Conservation (phyloP, 2,888 invertebrate genomes). For the Megamerina dolium region DNA sequence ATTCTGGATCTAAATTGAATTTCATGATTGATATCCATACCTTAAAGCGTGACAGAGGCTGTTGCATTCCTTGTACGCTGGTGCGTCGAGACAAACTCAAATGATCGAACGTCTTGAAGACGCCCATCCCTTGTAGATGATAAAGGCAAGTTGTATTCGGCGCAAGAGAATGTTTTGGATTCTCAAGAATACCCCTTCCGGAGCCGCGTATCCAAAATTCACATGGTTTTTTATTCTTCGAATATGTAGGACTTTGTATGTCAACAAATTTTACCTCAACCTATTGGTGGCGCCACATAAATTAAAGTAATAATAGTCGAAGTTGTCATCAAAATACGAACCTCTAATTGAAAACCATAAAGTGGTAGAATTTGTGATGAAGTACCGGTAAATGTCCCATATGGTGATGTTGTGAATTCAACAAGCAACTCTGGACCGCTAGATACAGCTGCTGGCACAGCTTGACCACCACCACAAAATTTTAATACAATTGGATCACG, state of each 20-base stretch:
- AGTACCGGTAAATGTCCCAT: constrained; percentile 74
- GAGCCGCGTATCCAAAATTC: constrained; percentile 82
- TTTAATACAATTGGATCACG: constrained; percentile 80
- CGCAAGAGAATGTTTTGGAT: constrained; percentile 78
- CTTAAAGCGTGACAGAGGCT: constrained; percentile 63
- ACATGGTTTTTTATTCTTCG: constrained; percentile 77
- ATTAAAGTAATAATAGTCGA: not conserved
- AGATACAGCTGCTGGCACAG: constrained; percentile 78
- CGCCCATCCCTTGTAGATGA: constrained; percentile 63
- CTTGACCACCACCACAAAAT: constrained; percentile 84
- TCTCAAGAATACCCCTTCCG: constrained; percentile 72
- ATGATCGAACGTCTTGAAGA: constrained; percentile 54
- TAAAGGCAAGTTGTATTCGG: constrained; percentile 86
- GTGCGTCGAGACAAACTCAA: constrained; percentile 55
- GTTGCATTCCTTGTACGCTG: constrained; percentile 35
- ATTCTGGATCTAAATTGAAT: constrained; percentile 71
- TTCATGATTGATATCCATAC: constrained; percentile 84
- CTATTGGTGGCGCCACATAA: constrained; percentile 27
- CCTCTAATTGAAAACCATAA: constrained; percentile 85
- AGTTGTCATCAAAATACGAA: too few species aligned
- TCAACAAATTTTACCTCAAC: constrained; percentile 78
- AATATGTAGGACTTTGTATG: constrained; percentile 73
- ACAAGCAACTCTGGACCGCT: constrained; percentile 84
- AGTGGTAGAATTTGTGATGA: constrained; percentile 71
- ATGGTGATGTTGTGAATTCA: constrained; percentile 84